Base-by-base conservation (phyloP, 2,113 vertebrate species). In the Pampusana beccarii region DNA sequence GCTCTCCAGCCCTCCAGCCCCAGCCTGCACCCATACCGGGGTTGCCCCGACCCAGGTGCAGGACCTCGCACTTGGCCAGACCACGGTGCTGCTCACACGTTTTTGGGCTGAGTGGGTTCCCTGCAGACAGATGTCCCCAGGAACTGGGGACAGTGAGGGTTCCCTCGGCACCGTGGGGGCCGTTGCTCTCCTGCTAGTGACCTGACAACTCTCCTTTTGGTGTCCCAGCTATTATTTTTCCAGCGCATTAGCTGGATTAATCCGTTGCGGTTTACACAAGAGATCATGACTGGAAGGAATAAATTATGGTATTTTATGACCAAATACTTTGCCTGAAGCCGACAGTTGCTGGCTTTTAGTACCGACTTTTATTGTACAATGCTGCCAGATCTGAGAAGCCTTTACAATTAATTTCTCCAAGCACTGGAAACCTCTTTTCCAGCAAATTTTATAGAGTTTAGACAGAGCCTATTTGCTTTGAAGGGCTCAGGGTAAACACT, bases 261-360 rank as follows among this genome's bases (percentile, higher is more conserved):
- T 95, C 96, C 92, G 5, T 46, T 86, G 86, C 16, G 67, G 88
- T 81, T 97, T 86, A 73, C 89, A 64, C 69, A 48, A 90, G 85
- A 86, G 86, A 90, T 90, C 82, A 62, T 48, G 92, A 80, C 84
- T 89, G 93, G 92, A 95, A 91, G 95, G 87, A 89, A 96, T 91
- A 84, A 95, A 97, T 95, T 71, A 86, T 3, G 50, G 57, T 60
- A 29, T 51, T 94, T 95, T 92, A 91, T 81, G 94, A 89, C 72
- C 94, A 74, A 85, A 89, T 78, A 16, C 80, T 91, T 86, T 61
- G 84, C 89, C 73, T 42, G 83, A 65, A 95, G 93, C 92, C 7
- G 66, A 72, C 80, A 79, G 93, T 85, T 67, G 78, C 73, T 95
- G 93, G 91, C 94, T 92, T 90, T 94, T 56, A 72, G 60, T 6